Evolutionary conservation across 2,797 vertebrate species (phyloP).

Genomic region (Cyprinella venusta): DNA sequence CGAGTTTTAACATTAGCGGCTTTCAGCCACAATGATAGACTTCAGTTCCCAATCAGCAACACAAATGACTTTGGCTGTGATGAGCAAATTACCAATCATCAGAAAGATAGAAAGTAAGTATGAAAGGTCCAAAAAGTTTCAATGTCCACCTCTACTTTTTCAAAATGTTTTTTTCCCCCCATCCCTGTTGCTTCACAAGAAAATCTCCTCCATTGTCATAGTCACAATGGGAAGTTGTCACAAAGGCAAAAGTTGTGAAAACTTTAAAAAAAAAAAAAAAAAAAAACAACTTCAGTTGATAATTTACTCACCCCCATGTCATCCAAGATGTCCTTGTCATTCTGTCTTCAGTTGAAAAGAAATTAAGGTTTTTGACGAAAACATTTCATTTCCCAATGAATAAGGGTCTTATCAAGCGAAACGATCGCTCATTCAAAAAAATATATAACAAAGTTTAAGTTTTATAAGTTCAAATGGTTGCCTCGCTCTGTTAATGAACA

Average conservation of each 20-base stretch:
- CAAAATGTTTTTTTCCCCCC: background rate
- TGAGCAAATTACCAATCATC: constrained; percentile 23
- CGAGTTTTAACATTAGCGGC: constrained; percentile 25
- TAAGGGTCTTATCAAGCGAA: no score
- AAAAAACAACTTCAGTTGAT: no score
- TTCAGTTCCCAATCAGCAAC: constrained; percentile 12
- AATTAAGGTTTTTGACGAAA: no score
- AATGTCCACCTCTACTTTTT: background rate
- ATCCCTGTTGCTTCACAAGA: background rate
- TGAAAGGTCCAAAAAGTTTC: background rate
- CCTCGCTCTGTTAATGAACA: no score
- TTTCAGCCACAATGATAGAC: constrained; percentile 25
- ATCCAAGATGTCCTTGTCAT: no score
- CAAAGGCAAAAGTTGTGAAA: background rate
- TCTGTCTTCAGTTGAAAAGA: no score
- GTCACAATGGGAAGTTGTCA: background rate
- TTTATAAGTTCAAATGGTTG: no score
- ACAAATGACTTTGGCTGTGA: constrained; percentile 26
- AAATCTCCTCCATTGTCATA: background rate
- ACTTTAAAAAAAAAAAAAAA: no score
- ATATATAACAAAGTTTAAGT: no score
- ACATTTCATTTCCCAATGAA: no score
- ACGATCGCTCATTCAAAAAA: no score
- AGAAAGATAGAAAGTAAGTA: background rate
- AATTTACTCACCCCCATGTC: no score